These are phyloP conservation scores for Spinus olivaceus DNA, from an alignment of 2,797 vertebrate species.

Conservation along the genomic window DNA sequence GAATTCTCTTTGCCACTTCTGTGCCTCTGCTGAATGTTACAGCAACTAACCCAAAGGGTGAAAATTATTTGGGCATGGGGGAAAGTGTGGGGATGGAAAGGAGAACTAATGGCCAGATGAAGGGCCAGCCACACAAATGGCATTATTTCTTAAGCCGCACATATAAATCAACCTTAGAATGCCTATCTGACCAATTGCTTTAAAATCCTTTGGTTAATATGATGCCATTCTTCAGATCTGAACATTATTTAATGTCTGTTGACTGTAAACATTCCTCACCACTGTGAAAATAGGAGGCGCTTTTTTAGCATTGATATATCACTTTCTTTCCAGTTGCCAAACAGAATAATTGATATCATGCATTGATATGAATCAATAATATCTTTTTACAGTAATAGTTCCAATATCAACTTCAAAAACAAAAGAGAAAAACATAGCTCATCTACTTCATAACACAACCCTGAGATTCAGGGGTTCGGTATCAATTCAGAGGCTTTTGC, in stretches of 20 bases:
- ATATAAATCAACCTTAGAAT: neutral
- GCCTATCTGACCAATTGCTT: neutral
- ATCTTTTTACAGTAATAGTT: neutral
- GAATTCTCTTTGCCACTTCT: neutral
- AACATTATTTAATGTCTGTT: neutral
- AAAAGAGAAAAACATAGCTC: neutral
- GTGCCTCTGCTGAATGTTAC: neutral
- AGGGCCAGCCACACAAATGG: neutral
- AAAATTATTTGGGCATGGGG: neutral
- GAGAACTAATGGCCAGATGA: neutral
- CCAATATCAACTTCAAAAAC: neutral
- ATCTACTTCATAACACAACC: neutral
- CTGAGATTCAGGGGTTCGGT: neutral
- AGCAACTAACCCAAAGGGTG: neutral
- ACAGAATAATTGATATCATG: neutral
- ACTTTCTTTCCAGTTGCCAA: neutral
- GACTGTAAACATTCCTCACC: neutral
- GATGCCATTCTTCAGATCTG: neutral
- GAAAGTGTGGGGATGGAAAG: neutral
- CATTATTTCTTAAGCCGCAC: neutral
- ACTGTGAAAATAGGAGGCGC: neutral
- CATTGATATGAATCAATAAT: neutral
- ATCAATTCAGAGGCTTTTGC: constrained; percentile 3
- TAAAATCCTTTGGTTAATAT: neutral
- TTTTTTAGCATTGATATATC: neutral